Evolutionary conservation across 2,797 vertebrate species (phyloP).

Genomic region (Pogoniulus pusillus): DNA sequence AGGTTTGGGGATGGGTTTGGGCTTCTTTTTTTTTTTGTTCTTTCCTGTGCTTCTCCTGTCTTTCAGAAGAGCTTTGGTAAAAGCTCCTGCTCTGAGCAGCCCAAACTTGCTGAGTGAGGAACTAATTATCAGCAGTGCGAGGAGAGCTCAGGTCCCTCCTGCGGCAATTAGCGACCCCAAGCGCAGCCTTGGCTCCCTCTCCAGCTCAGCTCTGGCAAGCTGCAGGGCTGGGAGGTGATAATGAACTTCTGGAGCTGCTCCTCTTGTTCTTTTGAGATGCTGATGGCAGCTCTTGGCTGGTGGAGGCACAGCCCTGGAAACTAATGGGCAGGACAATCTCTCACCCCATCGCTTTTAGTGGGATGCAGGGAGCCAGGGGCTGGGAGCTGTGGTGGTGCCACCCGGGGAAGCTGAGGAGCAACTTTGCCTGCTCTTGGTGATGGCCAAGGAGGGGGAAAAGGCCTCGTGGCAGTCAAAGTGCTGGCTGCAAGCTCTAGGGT

Average conservation of each 20-base stretch:
- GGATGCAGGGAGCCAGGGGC: not conserved
- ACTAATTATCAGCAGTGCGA: not conserved
- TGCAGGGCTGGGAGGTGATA: not conserved
- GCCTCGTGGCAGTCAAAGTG: not conserved
- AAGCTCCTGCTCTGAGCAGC: not conserved
- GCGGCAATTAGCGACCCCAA: slow-evolving; percentile 51
- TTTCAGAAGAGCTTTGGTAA: not conserved
- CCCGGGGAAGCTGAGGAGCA: slow-evolving; percentile 18
- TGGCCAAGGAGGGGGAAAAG: not conserved
- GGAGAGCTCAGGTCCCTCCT: not conserved
- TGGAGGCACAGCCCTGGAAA: too few relatives aligned
- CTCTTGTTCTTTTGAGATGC: not conserved
- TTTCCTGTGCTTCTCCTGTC: too few relatives aligned
- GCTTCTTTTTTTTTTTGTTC: not conserved
- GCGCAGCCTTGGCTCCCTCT: not conserved
- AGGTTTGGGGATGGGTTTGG: not conserved
- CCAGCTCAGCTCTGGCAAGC: slow-evolving; percentile 36
- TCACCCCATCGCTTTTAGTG: slow-evolving; percentile 67
- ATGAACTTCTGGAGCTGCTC: slow-evolving; percentile 29
- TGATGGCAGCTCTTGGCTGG: not conserved
- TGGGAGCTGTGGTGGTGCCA: not conserved
- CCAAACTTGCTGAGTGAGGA: slow-evolving; percentile 32
- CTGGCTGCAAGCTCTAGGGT: not conserved
- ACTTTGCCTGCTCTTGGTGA: not conserved
- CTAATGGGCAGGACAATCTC: too few relatives aligned